A percentile compares a stretch with the other conserved stretches of the same genome.
phyloP scores from a whole-genome alignment of 2,888 invertebrate species.

The Chymomyza caudatula region DNA sequence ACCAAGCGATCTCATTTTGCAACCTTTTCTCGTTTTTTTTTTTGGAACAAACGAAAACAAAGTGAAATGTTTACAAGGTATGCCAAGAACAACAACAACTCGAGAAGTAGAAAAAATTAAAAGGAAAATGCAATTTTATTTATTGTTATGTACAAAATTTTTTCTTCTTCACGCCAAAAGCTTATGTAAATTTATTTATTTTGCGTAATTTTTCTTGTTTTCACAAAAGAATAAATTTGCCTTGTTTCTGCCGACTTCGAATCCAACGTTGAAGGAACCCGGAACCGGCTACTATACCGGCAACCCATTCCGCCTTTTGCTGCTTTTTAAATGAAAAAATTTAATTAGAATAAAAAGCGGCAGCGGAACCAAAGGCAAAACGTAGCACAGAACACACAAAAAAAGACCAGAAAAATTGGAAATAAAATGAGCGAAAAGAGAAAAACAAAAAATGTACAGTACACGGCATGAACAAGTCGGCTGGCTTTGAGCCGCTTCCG shows the following conservation, averaged over 20 bases:
- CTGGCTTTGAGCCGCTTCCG: conserved; percentile 26
- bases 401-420: conserved; percentile 18
- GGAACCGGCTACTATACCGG: neutral
- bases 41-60: conserved; percentile 19
- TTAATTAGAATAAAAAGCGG: conserved; percentile 70
- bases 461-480: conserved; percentile 11
- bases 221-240: conserved; percentile 4
- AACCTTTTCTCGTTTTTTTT: conserved; percentile 37
- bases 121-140: conserved; percentile 70
- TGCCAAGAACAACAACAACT: conserved; percentile 25
- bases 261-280: neutral
- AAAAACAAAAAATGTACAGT: conserved; percentile 16
- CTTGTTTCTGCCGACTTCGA: conserved; percentile 9
- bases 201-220: conserved; percentile 74
- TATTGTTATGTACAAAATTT: conserved; percentile 66
- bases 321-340: conserved; percentile 43
- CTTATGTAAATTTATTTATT: conserved; percentile 75
- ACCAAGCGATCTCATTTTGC: conserved; percentile 36
- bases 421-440: conserved; percentile 4
- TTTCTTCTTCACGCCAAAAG: conserved; percentile 39
- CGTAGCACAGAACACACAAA: conserved; percentile 25
- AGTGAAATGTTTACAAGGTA: conserved; percentile 38
- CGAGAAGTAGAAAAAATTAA: conserved; percentile 29
- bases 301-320: neutral
- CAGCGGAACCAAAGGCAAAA: conserved; percentile 39